Conservation (phyloP, 2,113 vertebrate species). For the Bubo bubo region DNA sequence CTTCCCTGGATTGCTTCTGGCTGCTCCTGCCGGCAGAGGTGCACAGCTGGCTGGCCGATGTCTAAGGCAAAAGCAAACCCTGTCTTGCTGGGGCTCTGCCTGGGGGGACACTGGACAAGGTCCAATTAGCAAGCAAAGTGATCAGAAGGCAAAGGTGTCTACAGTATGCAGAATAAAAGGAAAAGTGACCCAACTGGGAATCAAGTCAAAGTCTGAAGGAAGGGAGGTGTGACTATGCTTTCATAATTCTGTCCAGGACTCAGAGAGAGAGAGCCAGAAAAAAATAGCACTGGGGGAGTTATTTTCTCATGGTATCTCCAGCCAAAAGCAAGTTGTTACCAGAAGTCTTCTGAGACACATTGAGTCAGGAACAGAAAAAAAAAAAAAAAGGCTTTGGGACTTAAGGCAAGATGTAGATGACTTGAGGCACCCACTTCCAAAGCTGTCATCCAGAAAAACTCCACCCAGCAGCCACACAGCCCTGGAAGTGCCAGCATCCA, state of each 20-base stretch:
- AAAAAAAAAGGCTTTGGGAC: not conserved
- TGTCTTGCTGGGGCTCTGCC: not conserved
- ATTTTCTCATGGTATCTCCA: constrained; percentile 65
- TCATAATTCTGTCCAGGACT: constrained; percentile 44
- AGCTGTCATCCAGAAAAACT: constrained; percentile 39
- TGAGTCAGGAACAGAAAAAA: constrained; percentile 32
- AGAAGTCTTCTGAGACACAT: constrained; percentile 57
- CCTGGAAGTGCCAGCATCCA: not conserved
- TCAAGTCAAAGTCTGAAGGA: not conserved
- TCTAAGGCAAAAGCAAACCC: not conserved
- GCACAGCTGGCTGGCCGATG: fast-evolving
- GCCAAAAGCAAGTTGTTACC: constrained; percentile 65
- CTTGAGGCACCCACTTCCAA: constrained; percentile 48
- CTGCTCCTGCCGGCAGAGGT: not conserved
- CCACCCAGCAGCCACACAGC: not conserved
- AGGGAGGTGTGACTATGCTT: constrained; percentile 13
- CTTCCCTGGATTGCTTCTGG: not conserved
- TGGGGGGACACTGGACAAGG: not conserved
- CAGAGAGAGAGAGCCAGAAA: not conserved
- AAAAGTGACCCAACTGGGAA: not conserved
- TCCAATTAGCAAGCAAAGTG: not conserved
- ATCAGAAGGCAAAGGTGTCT: not conserved
- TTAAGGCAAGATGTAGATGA: constrained; percentile 28
- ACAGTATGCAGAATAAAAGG: not conserved
- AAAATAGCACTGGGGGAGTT: constrained; percentile 28